Percentiles rank a stretch among this genome's conserved stretches.
Evolutionary conservation across 2,888 invertebrate genomes (phyloP).

Genomic region (Siphonodentalium dalli): DNA sequence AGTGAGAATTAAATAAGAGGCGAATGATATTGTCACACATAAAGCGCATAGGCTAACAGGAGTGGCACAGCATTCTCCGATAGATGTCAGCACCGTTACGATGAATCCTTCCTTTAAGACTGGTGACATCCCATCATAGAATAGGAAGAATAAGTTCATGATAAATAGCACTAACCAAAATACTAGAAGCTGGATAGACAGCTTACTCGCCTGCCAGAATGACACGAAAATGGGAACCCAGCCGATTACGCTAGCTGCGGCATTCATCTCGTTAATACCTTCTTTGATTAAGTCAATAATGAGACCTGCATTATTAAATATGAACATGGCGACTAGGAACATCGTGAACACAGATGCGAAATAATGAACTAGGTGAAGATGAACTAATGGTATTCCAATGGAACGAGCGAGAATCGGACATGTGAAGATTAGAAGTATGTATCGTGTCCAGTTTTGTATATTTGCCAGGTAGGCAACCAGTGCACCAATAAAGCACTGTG

Average conservation of each 20-base stretch:
- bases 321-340: constrained; percentile 63
- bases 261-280: constrained; percentile 39
- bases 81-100: constrained; percentile 61
- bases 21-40: constrained; percentile 68
- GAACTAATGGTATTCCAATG: constrained; percentile 63
- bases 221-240: constrained; percentile 59
- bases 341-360: constrained; percentile 65
- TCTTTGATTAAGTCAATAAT: constrained; percentile 59
- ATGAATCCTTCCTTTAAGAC: constrained; percentile 62
- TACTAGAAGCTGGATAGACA: constrained; percentile 67
- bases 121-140: constrained; percentile 48
- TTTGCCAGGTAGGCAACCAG: constrained; percentile 64
- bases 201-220: constrained; percentile 66
- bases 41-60: constrained; percentile 68
- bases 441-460: constrained; percentile 59
- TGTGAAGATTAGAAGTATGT: constrained; percentile 66
- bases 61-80: constrained; percentile 66
- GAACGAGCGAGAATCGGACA: constrained; percentile 68
- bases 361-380: constrained; percentile 65
- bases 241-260: constrained; percentile 55
- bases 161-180: constrained; percentile 68
- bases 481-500: constrained; percentile 61
- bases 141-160: constrained; percentile 63
- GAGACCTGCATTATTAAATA: constrained; percentile 63
- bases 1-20: constrained; percentile 65